Percentiles rank a stretch among this genome's conserved stretches.
phyloP scores from a whole-genome alignment of 2,888 invertebrate genomes.

The Chironomus tentans region DNA sequence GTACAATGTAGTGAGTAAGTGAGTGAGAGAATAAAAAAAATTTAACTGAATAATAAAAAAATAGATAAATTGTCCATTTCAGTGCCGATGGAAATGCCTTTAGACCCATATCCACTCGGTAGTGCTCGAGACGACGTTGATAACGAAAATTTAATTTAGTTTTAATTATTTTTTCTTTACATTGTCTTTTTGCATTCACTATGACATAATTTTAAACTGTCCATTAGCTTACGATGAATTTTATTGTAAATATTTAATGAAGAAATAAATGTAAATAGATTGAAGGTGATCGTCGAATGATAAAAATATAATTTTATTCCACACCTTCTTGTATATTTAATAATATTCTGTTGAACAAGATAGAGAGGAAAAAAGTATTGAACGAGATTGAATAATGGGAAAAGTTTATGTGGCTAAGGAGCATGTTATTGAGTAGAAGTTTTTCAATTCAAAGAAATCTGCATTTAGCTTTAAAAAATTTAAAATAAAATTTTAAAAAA shows the following conservation, averaged over 20 bases:
- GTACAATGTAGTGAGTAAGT: slow-evolving; percentile 7
- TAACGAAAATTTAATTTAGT: slow-evolving; percentile 24
- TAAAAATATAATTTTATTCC: background rate
- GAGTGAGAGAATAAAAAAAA: background rate
- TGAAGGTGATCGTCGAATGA: background rate
- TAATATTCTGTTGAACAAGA: too few relatives aligned
- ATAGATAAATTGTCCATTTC: background rate
- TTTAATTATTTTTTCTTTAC: slow-evolving; percentile 11
- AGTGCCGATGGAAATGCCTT: background rate
- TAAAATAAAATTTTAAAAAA: too few relatives aligned
- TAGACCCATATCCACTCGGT: background rate
- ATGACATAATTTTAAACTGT: too few relatives aligned
- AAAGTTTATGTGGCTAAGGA: too few relatives aligned
- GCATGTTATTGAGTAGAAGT: too few relatives aligned
- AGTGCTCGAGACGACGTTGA: background rate
- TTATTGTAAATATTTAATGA: background rate
- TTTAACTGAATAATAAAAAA: background rate
- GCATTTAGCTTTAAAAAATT: too few relatives aligned
- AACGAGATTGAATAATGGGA: too few relatives aligned
- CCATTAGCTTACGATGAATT: too few relatives aligned
- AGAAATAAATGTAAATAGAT: background rate
- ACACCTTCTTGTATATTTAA: background rate
- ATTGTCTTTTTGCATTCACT: too few relatives aligned
- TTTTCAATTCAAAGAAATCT: too few relatives aligned
- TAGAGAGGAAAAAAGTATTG: too few relatives aligned